Evolutionary conservation across 2,888 invertebrate genomes (phyloP), one percentile per base, ranked within the genome.

Genomic region (Poecilobothrus nobilitatus): DNA sequence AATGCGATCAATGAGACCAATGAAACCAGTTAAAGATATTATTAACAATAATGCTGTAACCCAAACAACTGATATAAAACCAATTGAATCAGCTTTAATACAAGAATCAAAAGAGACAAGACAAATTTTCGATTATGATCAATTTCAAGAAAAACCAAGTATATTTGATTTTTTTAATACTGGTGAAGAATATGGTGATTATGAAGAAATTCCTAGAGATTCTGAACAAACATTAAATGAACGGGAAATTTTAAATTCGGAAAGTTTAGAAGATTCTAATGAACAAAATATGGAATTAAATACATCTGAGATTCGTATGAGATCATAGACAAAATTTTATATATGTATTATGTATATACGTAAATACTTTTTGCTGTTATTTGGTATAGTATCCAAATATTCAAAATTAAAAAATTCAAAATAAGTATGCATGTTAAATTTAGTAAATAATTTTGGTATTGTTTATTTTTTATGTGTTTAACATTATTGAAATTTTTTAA

Each of bases 61-160:
- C 63, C 41, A 44, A 2, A 22, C 41, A 27, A 69, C 69, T 33
- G 27, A 27, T 27, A 68, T 74, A 67, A 75, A 63, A 69, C 70
- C 4, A 61, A 68, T 2, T 37, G 71, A 70, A 7, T 68, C 66
- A 37, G 18, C 37, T 18, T 12, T 53, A 10, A 22, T 37, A 7
- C 34, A 67, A 67, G 44, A 37, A 21, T 15, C 20, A 9, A 68
- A 77, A 44, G 78, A 77, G 70, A 76, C 77, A 21, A 76, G 81
- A 62, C 81, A 81, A 71, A 75, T 81, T 67, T 81, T 78, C 71
- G 81, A 81, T 74, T 81, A 81, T 73, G 80, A 81, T 73, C 78
- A 81, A 74, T 74, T 80, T 70, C 27, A 5, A 27, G 80, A 81
- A 21, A 80, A 81, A 71, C 76, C 79, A 34, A 65, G 65, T 65